Percentiles rank a stretch among this genome's conserved stretches.
phyloP scores from a whole-genome alignment of 2,797 vertebrate species.

The Alcedo atthis region DNA sequence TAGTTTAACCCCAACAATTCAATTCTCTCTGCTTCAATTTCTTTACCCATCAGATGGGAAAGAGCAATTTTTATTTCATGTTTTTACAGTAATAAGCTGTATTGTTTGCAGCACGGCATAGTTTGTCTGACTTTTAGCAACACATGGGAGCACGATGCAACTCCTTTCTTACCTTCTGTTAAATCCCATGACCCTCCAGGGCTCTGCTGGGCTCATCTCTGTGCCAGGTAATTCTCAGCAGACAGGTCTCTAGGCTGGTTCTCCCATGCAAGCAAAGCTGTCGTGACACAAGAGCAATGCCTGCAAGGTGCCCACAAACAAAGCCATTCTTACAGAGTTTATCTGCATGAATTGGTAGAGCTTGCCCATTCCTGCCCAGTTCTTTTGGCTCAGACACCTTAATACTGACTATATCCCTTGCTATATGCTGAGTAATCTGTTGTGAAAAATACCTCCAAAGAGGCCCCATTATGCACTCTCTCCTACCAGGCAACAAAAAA shows the following conservation, averaged over 20 bases:
- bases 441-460: slow-evolving; percentile 46
- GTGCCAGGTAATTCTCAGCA: not conserved
- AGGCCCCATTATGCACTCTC: slow-evolving; percentile 36
- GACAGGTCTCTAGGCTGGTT: not conserved
- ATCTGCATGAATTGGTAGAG: slow-evolving; percentile 55
- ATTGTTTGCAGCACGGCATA: not conserved
- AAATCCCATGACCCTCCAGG: not conserved
- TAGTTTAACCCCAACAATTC: not conserved
- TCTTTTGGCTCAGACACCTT: slow-evolving; percentile 68
- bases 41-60: not conserved
- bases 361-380: slow-evolving; percentile 66
- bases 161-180: not conserved
- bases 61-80: not conserved
- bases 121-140: not conserved
- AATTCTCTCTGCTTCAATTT: not conserved
- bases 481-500: slow-evolving; percentile 54
- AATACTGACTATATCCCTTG: slow-evolving; percentile 66
- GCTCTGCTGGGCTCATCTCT: not conserved
- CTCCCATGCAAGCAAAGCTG: slow-evolving; percentile 47
- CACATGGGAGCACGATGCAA: not conserved
- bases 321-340: slow-evolving; percentile 49
- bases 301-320: slow-evolving; percentile 52
- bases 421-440: slow-evolving; percentile 68
- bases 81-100: not conserved
- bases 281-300: slow-evolving; percentile 49